Base-by-base conservation (phyloP, 23 tunicate genomes). In the Styela clava region DNA sequence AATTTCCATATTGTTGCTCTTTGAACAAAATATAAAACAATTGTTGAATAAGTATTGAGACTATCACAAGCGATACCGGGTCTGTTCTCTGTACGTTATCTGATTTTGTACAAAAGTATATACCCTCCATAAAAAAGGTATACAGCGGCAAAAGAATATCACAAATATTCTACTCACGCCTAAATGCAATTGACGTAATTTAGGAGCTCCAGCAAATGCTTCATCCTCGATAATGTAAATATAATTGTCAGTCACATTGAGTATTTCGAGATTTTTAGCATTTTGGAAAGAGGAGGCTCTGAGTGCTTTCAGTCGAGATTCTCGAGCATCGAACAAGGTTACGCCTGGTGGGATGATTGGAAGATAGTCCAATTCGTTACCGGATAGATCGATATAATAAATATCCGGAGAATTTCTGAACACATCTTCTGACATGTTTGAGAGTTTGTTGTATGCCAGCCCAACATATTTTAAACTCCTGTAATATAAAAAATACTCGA, bases 341-440 rank as follows among this genome's bases (percentile, higher is more conserved):
- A 78, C 81, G 2, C 82, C 78, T 18, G 64, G 37, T 1, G 94
- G 85, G 24, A 89, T 64, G 22, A 26, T 65, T 16, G 94, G 94
- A 24, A 89, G 76, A 27, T 34, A 34, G 24, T 79, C 82, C 31
- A 89, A 62, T n/a, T 29, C 12, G 68, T 89, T 89, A 2, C 73
- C 88, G 32, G 84, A 79, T 18, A 64, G 52, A 73, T 89, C 94
- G 5, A 89, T 72, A 19, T 64, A 71, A 34, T 89, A 89, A 19
- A 89, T 34, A 32, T 89, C 74, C 3, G 82, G 62, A 20, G 80
- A 44, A 18, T 63, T 61, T 12, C 25, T 68, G 24, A 83, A 83
- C 22, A 73, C 31, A 25, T n/a, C 9, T 25, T 79, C 78, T 16
- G 94, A 87, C 33, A 84, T 16, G 16, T 62, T n/a, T 24, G 31